Evolutionary conservation across 2,113 vertebrate species (phyloP).

Genomic region (Stegostoma tigrinum): DNA sequence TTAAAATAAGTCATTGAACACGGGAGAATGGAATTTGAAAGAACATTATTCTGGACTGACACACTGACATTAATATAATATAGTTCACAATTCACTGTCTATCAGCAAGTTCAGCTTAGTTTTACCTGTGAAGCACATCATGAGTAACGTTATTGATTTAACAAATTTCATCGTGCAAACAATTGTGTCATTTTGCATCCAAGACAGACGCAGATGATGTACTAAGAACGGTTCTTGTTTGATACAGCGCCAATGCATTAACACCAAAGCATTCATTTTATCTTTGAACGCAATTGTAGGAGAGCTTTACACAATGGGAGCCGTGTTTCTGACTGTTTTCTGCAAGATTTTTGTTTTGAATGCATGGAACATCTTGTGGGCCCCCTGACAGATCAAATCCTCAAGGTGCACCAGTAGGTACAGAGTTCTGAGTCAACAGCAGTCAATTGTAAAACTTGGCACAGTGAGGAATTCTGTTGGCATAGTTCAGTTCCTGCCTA

Average conservation of each 20-base stretch:
- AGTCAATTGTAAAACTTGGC: background rate
- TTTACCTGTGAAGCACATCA: background rate
- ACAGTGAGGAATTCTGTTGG: background rate
- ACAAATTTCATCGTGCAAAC: background rate
- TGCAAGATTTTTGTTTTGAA: background rate
- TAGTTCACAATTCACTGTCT: background rate
- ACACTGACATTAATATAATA: background rate
- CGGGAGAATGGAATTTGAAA: background rate
- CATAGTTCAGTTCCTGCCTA: background rate
- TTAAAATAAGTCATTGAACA: background rate
- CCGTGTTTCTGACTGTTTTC: background rate
- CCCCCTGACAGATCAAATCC: background rate
- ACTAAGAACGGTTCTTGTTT: background rate
- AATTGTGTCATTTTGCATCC: background rate
- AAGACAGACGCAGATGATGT: background rate
- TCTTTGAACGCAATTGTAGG: background rate
- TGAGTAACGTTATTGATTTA: background rate
- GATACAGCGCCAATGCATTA: background rate
- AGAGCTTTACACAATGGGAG: background rate
- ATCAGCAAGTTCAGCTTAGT: background rate
- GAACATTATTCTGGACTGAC: background rate
- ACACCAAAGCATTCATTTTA: background rate
- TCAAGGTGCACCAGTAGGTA: background rate
- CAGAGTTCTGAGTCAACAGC: background rate
- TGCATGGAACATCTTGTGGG: background rate